Evolutionary conservation across 2,113 vertebrate species (phyloP).

Genomic region (Eudyptes chrysolophus): DNA sequence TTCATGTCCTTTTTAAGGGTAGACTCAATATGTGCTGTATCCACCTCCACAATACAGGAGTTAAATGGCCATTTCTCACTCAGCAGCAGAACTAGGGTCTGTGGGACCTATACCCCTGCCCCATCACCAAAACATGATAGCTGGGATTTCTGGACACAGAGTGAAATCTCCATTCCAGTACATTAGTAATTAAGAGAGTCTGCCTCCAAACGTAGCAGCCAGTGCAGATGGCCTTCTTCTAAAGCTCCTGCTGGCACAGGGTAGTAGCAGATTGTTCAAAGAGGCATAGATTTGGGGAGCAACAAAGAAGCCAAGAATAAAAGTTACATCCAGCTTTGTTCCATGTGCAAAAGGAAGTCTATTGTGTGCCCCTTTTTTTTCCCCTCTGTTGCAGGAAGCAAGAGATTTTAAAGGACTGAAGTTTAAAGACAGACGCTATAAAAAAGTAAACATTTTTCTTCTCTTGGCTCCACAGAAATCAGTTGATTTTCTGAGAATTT

Average conservation of each 20-base stretch:
- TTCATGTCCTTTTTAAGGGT: background rate
- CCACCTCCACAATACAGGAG: background rate
- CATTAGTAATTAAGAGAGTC: background rate
- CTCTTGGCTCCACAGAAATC: background rate
- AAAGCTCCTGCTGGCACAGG: background rate
- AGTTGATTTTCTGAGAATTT: background rate
- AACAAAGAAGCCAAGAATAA: slow-evolving; percentile 13
- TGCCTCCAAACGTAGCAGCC: background rate
- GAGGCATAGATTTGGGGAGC: background rate
- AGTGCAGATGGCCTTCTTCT: background rate
- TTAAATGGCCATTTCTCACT: background rate
- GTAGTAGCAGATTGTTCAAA: background rate
- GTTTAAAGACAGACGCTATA: background rate
- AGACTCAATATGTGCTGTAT: background rate
- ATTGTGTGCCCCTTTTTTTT: background rate
- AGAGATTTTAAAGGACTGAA: background rate
- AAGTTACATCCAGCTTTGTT: slow-evolving; percentile 35
- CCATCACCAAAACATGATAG: background rate
- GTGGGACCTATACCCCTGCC: background rate
- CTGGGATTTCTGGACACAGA: background rate
- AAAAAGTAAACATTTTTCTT: slow-evolving; percentile 29
- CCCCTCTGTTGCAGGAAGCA: background rate
- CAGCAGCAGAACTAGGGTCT: background rate
- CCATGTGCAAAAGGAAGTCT: background rate
- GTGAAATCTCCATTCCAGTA: background rate